Percentiles rank a stretch among this genome's conserved stretches.
Conservation (phyloP, 2,113 vertebrate species). For the Prinia subflava region DNA sequence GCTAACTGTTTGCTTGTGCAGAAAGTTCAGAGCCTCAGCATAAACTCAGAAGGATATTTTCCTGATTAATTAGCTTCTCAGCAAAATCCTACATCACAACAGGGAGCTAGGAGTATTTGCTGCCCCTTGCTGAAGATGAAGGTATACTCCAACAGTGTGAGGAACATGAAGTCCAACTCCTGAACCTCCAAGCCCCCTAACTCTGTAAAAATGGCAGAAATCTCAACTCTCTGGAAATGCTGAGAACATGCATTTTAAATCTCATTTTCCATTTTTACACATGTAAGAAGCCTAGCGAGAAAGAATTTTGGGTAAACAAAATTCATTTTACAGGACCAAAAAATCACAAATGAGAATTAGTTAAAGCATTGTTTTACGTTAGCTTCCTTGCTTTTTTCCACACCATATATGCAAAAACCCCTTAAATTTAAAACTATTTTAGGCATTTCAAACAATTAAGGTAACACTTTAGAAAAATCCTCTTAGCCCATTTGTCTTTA, state of each 20-base stretch:
- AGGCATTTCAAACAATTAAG: neutral
- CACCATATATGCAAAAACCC: accelerated
- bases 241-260: neutral
- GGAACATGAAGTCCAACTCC: neutral
- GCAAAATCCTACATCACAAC: neutral
- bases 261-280: neutral
- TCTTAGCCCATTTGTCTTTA: neutral
- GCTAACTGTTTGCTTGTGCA: neutral
- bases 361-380: neutral
- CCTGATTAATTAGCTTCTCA: neutral
- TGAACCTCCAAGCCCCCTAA: neutral
- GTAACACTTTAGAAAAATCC: neutral
- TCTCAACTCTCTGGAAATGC: neutral
- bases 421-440: neutral
- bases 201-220: neutral
- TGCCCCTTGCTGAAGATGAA: neutral
- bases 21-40: neutral
- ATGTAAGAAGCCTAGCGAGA: neutral
- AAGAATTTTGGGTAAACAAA: neutral
- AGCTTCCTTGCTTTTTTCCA: neutral
- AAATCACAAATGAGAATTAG: neutral
- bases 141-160: neutral
- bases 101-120: neutral
- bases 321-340: neutral
- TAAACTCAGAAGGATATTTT: neutral